Percentiles rank a stretch among this genome's conserved stretches.
These are phyloP conservation scores for Scomber japonicus DNA, from an alignment of 2,113 vertebrate genomes.

Conservation along the genomic window DNA sequence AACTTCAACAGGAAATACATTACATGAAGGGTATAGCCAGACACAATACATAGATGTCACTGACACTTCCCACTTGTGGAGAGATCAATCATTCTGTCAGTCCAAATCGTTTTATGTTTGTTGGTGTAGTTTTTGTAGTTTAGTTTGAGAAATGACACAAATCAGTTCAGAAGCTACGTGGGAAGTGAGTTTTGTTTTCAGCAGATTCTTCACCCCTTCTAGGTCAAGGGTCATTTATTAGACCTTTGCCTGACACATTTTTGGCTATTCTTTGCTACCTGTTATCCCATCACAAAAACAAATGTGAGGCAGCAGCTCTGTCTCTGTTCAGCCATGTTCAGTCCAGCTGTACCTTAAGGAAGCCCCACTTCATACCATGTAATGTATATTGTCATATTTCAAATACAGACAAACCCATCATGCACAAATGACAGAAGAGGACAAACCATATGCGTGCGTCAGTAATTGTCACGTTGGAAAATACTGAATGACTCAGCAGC, in stretches of 20 bases:
- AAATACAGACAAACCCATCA: constrained; percentile 5
- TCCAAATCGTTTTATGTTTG: neutral
- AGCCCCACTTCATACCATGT: neutral
- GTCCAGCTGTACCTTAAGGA: constrained; percentile 2
- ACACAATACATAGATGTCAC: neutral
- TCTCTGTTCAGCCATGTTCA: neutral
- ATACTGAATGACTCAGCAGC: constrained; percentile 35
- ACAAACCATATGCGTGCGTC: neutral
- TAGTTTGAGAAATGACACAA: constrained; percentile 3
- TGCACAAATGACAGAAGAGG: constrained; percentile 19
- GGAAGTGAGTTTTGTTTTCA: neutral
- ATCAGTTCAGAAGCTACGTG: neutral
- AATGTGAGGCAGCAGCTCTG: neutral
- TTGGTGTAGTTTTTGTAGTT: neutral
- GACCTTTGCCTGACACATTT: neutral
- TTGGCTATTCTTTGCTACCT: no score
- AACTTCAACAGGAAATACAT: constrained; percentile 7
- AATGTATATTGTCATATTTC: neutral
- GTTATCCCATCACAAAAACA: neutral
- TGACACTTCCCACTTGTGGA: constrained; percentile 1
- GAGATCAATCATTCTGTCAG: constrained; percentile 13
- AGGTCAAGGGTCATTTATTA: neutral
- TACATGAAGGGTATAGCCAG: constrained; percentile 13
- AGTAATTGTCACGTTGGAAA: neutral
- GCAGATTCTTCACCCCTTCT: neutral